Evolutionary conservation across 2,797 vertebrate genomes (phyloP).

Genomic region (Hydrolagus colliei): DNA sequence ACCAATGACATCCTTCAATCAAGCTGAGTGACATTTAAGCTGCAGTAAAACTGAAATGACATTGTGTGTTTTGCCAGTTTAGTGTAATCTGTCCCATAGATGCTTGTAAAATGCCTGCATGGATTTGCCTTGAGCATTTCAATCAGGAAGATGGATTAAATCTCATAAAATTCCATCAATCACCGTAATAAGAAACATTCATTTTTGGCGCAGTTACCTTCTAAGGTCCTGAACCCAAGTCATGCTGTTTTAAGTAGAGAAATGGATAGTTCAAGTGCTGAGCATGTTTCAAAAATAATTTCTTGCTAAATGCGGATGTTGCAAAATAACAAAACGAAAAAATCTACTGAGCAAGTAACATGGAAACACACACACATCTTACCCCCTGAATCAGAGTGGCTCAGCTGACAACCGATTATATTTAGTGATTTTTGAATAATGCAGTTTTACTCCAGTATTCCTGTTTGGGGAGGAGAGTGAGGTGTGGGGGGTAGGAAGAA

Average conservation of each 20-base stretch:
- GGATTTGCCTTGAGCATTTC: constrained; percentile 25
- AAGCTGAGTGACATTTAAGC: not conserved
- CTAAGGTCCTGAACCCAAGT: not conserved
- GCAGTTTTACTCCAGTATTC: too few species aligned
- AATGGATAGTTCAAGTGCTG: not conserved
- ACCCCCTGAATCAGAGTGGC: not conserved
- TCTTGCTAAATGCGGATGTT: not conserved
- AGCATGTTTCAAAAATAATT: not conserved
- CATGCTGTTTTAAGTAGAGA: not conserved
- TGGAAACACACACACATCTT: not conserved
- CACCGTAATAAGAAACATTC: not conserved
- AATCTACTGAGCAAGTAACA: not conserved
- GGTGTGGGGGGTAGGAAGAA: too few species aligned
- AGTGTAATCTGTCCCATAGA: constrained; percentile 20
- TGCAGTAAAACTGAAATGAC: constrained; percentile 14
- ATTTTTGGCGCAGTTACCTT: constrained; percentile 3
- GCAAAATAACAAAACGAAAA: too few species aligned
- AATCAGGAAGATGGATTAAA: not conserved
- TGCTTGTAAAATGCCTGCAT: constrained; percentile 11
- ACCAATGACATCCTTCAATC: constrained; percentile 17
- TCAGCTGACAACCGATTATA: too few species aligned
- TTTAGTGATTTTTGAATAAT: too few species aligned
- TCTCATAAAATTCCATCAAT: constrained; percentile 22
- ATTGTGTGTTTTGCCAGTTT: not conserved
- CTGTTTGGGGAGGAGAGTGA: too few species aligned